Conservation (phyloP, 2,113 vertebrate species). For the Pelodiscus sinensis region DNA sequence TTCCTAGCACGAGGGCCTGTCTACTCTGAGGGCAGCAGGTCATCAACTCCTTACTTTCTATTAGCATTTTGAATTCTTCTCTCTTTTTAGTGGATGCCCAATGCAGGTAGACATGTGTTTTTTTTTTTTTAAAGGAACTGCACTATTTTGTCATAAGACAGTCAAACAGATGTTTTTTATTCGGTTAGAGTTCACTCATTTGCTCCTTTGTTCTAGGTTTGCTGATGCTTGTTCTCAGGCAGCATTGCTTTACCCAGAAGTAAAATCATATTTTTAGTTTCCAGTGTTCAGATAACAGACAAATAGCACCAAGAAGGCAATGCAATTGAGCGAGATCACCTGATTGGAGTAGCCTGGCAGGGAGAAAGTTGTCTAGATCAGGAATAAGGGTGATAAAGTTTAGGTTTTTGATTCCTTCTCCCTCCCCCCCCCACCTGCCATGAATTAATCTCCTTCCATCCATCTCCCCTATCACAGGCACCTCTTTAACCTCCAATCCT, state of each 20-base stretch:
- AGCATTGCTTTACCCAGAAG: neutral
- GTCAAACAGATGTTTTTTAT: neutral
- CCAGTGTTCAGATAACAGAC: neutral
- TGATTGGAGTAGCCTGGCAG: neutral
- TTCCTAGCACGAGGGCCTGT: neutral
- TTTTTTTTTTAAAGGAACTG: accelerated
- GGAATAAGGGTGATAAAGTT: neutral
- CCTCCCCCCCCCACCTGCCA: no score
- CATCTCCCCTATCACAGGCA: neutral
- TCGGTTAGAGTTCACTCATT: neutral
- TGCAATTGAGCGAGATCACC: neutral
- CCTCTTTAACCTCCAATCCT: neutral
- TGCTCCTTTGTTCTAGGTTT: neutral
- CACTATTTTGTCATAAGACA: neutral
- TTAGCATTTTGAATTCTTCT: neutral
- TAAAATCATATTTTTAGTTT: neutral
- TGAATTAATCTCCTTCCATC: neutral
- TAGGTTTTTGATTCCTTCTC: neutral
- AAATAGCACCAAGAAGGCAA: neutral
- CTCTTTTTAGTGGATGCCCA: neutral
- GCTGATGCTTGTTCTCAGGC: neutral
- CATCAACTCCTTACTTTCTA: neutral
- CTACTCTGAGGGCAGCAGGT: neutral
- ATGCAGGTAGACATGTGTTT: accelerated
- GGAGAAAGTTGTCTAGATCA: neutral